A percentile compares a stretch with the other conserved stretches of the same genome.
Evolutionary conservation across 2,888 invertebrate species (phyloP).

Genomic region (Plutella xylostella): DNA sequence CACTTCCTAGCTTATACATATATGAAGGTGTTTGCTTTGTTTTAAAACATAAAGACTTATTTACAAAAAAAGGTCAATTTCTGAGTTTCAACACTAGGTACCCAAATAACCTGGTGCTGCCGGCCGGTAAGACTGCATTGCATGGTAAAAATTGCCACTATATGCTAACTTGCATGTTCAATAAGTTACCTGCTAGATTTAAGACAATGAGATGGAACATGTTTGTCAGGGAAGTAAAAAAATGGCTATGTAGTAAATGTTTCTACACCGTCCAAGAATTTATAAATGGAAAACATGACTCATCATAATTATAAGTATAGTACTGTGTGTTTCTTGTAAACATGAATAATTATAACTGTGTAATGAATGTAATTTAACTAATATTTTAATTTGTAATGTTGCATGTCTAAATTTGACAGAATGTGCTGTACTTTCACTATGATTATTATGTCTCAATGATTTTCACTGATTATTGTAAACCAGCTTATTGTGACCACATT

Average conservation of each 20-base stretch:
- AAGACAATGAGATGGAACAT: background rate
- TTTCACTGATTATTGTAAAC: no score
- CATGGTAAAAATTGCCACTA: background rate
- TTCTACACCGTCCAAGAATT: no score
- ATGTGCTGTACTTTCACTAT: no score
- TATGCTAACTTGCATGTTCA: background rate
- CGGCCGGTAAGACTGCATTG: background rate
- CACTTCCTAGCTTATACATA: background rate
- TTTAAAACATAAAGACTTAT: background rate
- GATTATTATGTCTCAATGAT: no score
- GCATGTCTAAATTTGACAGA: no score
- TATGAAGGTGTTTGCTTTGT: background rate
- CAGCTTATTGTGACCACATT: no score
- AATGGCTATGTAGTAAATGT: background rate
- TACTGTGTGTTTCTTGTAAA: no score
- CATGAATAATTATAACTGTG: no score
- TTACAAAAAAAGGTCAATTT: background rate
- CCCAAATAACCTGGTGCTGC: background rate
- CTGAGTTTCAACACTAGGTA: background rate
- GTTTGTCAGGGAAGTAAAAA: background rate
- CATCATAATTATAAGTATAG: no score
- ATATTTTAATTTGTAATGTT: no score
- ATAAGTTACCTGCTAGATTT: background rate
- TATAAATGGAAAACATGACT: no score
- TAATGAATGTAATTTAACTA: no score